phyloP scores from a whole-genome alignment of 2,888 invertebrate species.

The Leucophora obtusa region DNA sequence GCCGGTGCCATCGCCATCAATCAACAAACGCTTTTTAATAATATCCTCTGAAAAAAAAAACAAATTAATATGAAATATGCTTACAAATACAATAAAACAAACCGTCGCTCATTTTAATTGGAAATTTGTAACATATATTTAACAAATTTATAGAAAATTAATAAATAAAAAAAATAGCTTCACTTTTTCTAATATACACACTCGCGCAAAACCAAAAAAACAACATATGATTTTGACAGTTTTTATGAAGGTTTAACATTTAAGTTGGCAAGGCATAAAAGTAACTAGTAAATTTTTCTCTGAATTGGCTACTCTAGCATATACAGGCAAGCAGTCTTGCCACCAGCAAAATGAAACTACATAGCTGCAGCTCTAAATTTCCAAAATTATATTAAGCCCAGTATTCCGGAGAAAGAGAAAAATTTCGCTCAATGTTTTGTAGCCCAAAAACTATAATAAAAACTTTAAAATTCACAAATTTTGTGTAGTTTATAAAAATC shows the following conservation, averaged over 20 bases:
- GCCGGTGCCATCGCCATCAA: conserved; percentile 98
- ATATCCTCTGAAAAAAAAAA: conserved; percentile 88
- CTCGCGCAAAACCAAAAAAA: not conserved
- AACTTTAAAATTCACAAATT: no score
- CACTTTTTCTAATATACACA: not conserved
- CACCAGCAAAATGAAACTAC: no score
- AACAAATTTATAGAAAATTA: not conserved
- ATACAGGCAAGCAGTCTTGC: no score
- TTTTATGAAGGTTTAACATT: not conserved
- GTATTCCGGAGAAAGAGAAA: no score
- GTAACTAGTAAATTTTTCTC: not conserved
- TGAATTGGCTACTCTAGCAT: no score
- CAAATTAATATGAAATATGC: not conserved
- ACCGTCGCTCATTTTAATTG: conserved; percentile 60
- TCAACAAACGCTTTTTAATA: conserved; percentile 91
- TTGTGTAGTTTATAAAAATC: no score
- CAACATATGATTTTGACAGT: conserved; percentile 24
- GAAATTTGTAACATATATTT: not conserved
- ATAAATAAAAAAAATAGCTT: not conserved
- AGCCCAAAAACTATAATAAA: no score
- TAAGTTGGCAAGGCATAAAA: conserved; percentile 22
- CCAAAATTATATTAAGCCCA: no score
- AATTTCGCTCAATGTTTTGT: no score
- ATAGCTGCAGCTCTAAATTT: no score
- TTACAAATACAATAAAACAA: conserved; percentile 20